phyloP scores from a whole-genome alignment of 2,797 vertebrate genomes.

The Hyperoplus immaculatus region DNA sequence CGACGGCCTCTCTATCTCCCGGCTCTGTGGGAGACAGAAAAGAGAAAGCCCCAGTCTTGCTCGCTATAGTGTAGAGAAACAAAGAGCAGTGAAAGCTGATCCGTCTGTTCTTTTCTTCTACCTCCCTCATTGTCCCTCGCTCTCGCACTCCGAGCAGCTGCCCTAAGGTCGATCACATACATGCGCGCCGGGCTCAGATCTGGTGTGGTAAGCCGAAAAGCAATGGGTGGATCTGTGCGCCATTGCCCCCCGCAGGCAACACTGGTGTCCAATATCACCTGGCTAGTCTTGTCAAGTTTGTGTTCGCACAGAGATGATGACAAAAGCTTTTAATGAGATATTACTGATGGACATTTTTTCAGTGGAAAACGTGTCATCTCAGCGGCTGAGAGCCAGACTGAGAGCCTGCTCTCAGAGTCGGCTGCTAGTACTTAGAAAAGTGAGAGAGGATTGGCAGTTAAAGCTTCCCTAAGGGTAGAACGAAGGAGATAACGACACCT shows the following conservation, averaged over 20 bases:
- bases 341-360: constrained; percentile 39
- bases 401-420: constrained; percentile 51
- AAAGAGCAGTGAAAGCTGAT: constrained; percentile 76
- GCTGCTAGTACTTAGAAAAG: constrained; percentile 40
- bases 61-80: constrained; percentile 62
- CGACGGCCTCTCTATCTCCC: constrained; percentile 48
- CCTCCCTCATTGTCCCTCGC: constrained; percentile 60
- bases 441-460: constrained; percentile 54
- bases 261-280: constrained; percentile 51
- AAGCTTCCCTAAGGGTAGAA: constrained; percentile 62
- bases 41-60: constrained; percentile 60
- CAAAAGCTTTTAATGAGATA: constrained; percentile 48
- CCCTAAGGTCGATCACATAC: constrained; percentile 60
- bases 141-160: constrained; percentile 68
- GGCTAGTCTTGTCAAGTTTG: constrained; percentile 47
- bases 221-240: constrained; percentile 34
- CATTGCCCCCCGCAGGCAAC: constrained; percentile 40
- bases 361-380: constrained; percentile 46
- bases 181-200: constrained; percentile 38
- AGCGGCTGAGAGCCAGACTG: constrained; percentile 33
- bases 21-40: constrained; percentile 58
- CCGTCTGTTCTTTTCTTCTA: constrained; percentile 66
- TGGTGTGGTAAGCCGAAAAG: constrained; percentile 47
- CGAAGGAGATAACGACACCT: constrained; percentile 63
- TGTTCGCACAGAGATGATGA: constrained; percentile 24